These are phyloP conservation scores for Berghia stephanieae DNA, from an alignment of 1,140 invertebrate species.

Conservation along the genomic window DNA sequence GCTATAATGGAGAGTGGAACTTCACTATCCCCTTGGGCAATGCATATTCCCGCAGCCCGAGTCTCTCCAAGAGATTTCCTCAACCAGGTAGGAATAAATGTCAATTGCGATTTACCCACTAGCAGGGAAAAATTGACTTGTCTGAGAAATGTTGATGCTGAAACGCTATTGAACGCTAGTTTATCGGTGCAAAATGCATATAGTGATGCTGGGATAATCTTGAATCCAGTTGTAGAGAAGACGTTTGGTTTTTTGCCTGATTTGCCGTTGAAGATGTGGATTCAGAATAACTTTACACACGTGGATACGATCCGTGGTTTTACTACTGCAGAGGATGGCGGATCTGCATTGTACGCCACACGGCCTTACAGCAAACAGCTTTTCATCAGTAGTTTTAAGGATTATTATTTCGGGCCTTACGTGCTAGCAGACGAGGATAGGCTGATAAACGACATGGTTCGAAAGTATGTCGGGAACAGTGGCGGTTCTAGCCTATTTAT, in stretches of 20 bases:
- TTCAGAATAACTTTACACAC: background rate
- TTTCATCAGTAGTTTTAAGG: background rate
- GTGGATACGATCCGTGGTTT: slow-evolving; percentile 22
- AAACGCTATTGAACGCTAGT: background rate
- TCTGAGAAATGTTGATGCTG: background rate
- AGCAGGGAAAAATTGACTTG: background rate
- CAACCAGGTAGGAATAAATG: background rate
- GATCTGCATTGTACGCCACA: background rate
- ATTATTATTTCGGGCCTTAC: background rate
- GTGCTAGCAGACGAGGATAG: background rate
- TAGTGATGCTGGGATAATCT: background rate
- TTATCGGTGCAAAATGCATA: background rate
- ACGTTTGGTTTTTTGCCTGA: slow-evolving; percentile 26
- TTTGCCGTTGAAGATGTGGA: background rate
- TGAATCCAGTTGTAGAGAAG: slow-evolving; percentile 8
- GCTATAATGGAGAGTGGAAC: slow-evolving; percentile 37
- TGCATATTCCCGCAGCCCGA: background rate
- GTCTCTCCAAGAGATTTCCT: background rate
- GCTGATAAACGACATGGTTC: background rate
- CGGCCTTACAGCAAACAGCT: background rate
- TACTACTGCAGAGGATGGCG: slow-evolving; percentile 6
- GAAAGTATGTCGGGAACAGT: background rate
- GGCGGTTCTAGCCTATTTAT: background rate
- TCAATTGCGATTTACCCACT: slow-evolving; percentile 8
- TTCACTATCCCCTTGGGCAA: slow-evolving; percentile 27